Percentiles rank a stretch among this genome's conserved stretches.
Evolutionary conservation across 2,888 invertebrate species (phyloP).

Genomic region (Ochlodes sylvanus): DNA sequence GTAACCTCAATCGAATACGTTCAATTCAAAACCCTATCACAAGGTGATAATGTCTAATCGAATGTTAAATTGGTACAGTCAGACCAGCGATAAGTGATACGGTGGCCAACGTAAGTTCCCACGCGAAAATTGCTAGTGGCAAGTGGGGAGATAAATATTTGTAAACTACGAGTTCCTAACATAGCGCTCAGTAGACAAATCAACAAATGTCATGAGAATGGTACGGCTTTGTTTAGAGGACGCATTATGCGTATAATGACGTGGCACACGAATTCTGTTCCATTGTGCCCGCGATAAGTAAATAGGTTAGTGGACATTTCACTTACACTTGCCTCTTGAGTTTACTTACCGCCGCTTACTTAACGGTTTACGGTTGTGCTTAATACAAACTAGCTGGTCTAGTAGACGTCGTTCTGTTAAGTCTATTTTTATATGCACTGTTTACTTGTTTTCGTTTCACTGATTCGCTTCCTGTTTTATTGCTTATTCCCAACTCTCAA

Average conservation of each 20-base stretch:
- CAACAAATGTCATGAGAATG: conserved; percentile 36
- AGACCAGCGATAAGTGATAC: conserved; percentile 35
- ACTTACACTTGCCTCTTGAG: conserved; percentile 15
- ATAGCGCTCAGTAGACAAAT: conserved; percentile 39
- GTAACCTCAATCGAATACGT: conserved; percentile 10
- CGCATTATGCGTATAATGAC: conserved; percentile 21
- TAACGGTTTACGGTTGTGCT: conserved; percentile 7
- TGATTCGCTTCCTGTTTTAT: too few species aligned
- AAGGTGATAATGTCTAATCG: conserved; percentile 6
- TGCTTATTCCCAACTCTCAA: too few species aligned
- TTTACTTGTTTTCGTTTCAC: too few species aligned
- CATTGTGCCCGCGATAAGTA: conserved; percentile 26
- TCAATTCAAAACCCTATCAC: conserved; percentile 17
- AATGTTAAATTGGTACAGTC: conserved; percentile 35
- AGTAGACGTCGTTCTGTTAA: too few species aligned
- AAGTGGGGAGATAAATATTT: conserved; percentile 81
- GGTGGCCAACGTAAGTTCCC: conserved; percentile 63
- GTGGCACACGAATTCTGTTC: conserved; percentile 17
- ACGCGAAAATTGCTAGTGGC: conserved; percentile 74
- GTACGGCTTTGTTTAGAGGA: conserved; percentile 27
- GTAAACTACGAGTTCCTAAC: conserved; percentile 62
- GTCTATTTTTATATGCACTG: too few species aligned
- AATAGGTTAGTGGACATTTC: conserved; percentile 41
- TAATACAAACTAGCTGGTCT: too few species aligned
- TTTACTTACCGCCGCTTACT: conserved; percentile 2